phyloP scores from a whole-genome alignment of 2,888 invertebrate genomes.

The Aspidiotus destructor region DNA sequence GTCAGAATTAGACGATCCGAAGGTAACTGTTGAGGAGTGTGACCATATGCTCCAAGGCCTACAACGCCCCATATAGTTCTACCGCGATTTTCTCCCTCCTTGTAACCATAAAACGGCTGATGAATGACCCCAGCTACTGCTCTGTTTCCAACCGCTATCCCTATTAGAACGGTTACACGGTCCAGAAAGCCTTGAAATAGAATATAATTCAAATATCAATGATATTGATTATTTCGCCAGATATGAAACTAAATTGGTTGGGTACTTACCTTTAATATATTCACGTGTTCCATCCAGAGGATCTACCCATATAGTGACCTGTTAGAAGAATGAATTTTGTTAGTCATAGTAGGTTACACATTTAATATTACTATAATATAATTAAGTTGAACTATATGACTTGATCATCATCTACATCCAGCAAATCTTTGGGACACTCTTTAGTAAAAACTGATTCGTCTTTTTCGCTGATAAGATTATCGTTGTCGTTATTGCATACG shows the following conservation, averaged over 20 bases:
- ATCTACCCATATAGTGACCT: constrained; percentile 91
- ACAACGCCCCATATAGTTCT: constrained; percentile 92
- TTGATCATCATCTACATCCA: constrained; percentile 36
- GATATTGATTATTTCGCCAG: no score
- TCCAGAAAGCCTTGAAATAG: constrained; percentile 64
- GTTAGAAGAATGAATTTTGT: constrained; percentile 31
- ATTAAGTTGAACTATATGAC: constrained; percentile 12
- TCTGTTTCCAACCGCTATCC: constrained; percentile 76
- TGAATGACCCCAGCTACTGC: constrained; percentile 95
- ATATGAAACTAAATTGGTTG: no score
- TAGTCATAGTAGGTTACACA: no score
- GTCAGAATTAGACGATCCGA: constrained; percentile 64
- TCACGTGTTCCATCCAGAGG: constrained; percentile 97
- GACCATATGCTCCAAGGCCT: constrained; percentile 67
- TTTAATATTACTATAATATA: no score
- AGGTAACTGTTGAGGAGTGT: constrained; percentile 49
- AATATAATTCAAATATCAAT: no score
- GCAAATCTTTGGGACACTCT: constrained; percentile 59
- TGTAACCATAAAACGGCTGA: constrained; percentile 80
- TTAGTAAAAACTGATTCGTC: constrained; percentile 57
- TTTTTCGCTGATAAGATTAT: constrained; percentile 44
- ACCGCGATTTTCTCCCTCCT: constrained; percentile 51
- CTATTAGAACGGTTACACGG: constrained; percentile 96
- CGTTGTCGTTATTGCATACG: constrained; percentile 39
- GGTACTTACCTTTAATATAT: constrained; percentile 69